Evolutionary conservation across 2,113 vertebrate species (phyloP), one percentile per base, ranked within the genome.

Genomic region (Pachypanchax playfairii): DNA sequence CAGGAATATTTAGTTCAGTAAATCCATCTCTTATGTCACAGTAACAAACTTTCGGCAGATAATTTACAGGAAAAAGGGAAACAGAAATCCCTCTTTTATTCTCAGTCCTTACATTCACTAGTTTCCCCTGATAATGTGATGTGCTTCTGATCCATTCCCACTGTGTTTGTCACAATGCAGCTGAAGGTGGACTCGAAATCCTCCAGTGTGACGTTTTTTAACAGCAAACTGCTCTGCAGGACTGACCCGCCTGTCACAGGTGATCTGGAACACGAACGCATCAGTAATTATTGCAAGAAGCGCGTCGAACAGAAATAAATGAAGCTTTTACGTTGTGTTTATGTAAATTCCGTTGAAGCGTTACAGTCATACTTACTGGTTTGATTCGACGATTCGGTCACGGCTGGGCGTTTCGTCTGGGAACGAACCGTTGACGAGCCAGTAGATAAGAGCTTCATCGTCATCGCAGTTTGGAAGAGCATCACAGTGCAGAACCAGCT

Each of bases 351-450:
- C 7, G 26, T 33, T 14, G 1, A 53, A 59, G 11, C 25, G 24
- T 29, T 64, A 4, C 15, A 12, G 35, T 48, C n/a, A 51, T 15
- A 82, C 92, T 90, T 58, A 95, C 72, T 80, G 86, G 1, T 46
- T 48, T n/a, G 42, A 55, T 59, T 95, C 93, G 0, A 28, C 1
- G 31, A 93, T 86, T 15, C 65, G 77, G 6, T 12, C 58, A 2
- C 74, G 71, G 5, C 77, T 80, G 36, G 25, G 52, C 0, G 60
- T 42, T 0, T 87, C 81, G 28, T 94, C 91, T 0, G 93, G 92
- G 69, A 94, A 94, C 7, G 82, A 77, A 6, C 70, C 79, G 0
- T 94, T 91, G 10, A 92, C 88, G 48, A 95, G 77, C 94, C 94
- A 95, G 82, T 94, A 94, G 65, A 94, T 88, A 3, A 92, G 66